Conservation (phyloP, 2,113 vertebrate species). For the Syngnathus typhle region DNA sequence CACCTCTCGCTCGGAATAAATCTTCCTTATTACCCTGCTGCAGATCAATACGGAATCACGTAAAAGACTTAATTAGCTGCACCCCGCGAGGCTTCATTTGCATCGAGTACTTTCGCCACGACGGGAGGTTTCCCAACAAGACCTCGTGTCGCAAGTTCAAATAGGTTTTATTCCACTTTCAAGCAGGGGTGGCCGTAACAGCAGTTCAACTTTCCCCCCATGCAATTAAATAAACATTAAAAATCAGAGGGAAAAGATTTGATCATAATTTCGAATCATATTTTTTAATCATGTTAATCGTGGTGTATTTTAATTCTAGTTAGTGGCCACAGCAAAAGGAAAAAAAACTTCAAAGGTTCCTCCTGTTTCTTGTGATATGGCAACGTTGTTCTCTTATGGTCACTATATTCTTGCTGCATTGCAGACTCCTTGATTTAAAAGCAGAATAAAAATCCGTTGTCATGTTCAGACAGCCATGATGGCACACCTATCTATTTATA, state of each 20-base stretch:
- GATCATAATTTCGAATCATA: background rate
- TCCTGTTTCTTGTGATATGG: no score
- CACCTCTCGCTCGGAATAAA: conserved; percentile 18
- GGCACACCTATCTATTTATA: conserved; percentile 19
- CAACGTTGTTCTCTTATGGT: background rate
- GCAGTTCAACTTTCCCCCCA: background rate
- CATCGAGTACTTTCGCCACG: conserved; percentile 2
- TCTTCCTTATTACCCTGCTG: conserved; percentile 15
- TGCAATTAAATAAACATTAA: background rate
- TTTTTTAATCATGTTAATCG: no score
- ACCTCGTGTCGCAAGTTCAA: conserved; percentile 8
- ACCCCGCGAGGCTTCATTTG: conserved; percentile 26
- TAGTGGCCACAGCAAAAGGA: background rate
- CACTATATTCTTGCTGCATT: no score
- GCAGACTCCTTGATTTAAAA: no score
- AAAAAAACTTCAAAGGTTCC: background rate
- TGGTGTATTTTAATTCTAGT: background rate
- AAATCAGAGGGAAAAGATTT: background rate
- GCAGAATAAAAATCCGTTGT: background rate
- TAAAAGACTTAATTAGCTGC: conserved; percentile 37
- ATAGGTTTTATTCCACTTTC: background rate
- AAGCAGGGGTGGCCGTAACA: background rate
- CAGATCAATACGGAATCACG: conserved; percentile 45
- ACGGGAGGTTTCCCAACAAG: conserved; percentile 1
- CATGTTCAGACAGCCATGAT: conserved; percentile 11